Conservation (phyloP, 1,140 invertebrate species). For the Diorhabda elongata region DNA sequence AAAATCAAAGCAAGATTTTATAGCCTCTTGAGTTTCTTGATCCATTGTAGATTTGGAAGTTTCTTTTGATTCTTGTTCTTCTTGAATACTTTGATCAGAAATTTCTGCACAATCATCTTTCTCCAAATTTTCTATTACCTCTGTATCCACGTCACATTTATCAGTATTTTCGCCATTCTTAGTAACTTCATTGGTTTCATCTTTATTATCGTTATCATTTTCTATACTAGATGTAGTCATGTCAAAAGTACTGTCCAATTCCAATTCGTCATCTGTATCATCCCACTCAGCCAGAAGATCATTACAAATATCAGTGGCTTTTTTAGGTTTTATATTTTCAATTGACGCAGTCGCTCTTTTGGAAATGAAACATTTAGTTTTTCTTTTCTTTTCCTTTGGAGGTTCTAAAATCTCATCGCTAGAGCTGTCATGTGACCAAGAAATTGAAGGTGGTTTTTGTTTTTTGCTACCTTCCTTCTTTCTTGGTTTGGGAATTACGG, state of each 20-base stretch:
- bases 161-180: background rate
- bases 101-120: background rate
- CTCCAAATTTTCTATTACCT: background rate
- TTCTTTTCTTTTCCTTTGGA: constrained; percentile 26
- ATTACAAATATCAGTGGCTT: constrained; percentile 29
- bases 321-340: constrained; percentile 40
- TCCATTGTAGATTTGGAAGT: background rate
- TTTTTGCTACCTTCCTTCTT: constrained; percentile 18
- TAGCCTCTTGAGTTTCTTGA: constrained; percentile 35
- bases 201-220: background rate
- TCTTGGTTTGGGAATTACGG: constrained; percentile 4
- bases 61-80: constrained; percentile 36
- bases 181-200: background rate
- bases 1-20: constrained; percentile 57
- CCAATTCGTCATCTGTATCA: constrained; percentile 41
- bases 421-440: constrained; percentile 12
- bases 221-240: background rate
- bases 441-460: background rate
- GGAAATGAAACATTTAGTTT: constrained; percentile 17
- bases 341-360: constrained; percentile 29
- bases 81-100: constrained; percentile 2
- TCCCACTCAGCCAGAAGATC: constrained; percentile 47
- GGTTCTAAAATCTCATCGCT: constrained; percentile 15
- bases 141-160: background rate
- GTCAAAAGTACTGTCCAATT: constrained; percentile 6